Base-by-base conservation (phyloP, 2,797 vertebrate species). In the Echeneis naucrates region DNA sequence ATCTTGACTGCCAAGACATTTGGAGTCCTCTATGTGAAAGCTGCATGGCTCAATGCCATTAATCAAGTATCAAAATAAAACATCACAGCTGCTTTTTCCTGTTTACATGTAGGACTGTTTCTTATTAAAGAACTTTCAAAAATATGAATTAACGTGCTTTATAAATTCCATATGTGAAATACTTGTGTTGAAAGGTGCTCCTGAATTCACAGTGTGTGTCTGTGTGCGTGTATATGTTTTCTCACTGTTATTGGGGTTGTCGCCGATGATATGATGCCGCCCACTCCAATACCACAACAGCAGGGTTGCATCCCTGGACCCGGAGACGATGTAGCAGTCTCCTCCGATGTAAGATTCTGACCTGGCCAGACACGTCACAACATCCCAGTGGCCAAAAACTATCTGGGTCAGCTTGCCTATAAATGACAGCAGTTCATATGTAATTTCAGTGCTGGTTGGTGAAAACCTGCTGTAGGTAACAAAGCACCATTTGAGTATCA, bases 241-340 rank as follows among this genome's bases (percentile, higher is more conserved):
- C 97, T 97, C 82, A 98, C 98, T 97, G 90, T 98, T 98, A 61
- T 96, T 98, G 24, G 97, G 97, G 88, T 98, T 99, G 94, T 99
- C 98, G 27, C 97, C 98, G 32, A 99, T 99, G 75, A 99, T 98
- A 54, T 99, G 97, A 83, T 99, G 98, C 7, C 97, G 92, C 16
- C 98, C 98, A 35, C 98, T 99, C 97, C 98, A 99, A 65, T 98
- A 99, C 98, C 97, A 99, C 55, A 99, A 95, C 58, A 99, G 95
- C 81, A 99, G 91, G 0, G 98, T 99, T 2, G 97, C 98, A 0
- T 99, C 98, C 0, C 97, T 95, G 37, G 98, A 99, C 4, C 98
- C 98, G 4, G 97, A 99, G 61, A 99, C 97, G 0, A 99, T 98
- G 91, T 99, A 99, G 90, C 98, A 99, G 79, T 99, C 98, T 1